phyloP scores from a whole-genome alignment of 2,113 vertebrate species.

The Brachyhypopomus occidentalis region DNA sequence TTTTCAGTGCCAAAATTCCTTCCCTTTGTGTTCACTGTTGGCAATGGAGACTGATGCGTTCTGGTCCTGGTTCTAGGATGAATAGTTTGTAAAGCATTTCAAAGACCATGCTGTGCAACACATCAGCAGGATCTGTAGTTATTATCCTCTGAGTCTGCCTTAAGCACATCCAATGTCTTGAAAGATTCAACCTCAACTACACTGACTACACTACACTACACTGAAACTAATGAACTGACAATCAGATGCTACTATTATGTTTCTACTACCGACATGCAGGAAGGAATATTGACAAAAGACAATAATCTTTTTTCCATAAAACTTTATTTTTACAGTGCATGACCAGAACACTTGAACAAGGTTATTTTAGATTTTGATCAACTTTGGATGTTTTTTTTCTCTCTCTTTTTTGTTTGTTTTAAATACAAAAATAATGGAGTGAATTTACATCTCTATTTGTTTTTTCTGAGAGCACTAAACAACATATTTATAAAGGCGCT shows the following conservation, averaged over 20 bases:
- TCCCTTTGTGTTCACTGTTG: not conserved
- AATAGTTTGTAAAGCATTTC: constrained; percentile 13
- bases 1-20: not conserved
- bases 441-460: constrained; percentile 79
- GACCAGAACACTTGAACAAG: constrained; percentile 76
- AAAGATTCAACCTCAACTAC: not conserved
- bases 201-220: not conserved
- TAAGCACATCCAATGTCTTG: not conserved
- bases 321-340: constrained; percentile 75
- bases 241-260: too few species aligned
- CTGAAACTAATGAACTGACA: too few species aligned
- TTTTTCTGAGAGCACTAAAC: constrained; percentile 68
- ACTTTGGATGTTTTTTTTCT: constrained; percentile 68
- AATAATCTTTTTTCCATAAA: constrained; percentile 64
- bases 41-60: too few species aligned
- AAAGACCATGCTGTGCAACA: not conserved
- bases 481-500: constrained; percentile 95
- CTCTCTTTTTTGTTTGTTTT: constrained; percentile 70
- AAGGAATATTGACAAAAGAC: not conserved
- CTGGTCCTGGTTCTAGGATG: not conserved
- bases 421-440: constrained; percentile 99
- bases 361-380: constrained; percentile 66
- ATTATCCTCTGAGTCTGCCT: not conserved
- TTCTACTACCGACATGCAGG: too few species aligned
- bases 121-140: not conserved